Evolutionary conservation across 1,140 invertebrate genomes (phyloP).

Genomic region (Listronotus bonariensis): DNA sequence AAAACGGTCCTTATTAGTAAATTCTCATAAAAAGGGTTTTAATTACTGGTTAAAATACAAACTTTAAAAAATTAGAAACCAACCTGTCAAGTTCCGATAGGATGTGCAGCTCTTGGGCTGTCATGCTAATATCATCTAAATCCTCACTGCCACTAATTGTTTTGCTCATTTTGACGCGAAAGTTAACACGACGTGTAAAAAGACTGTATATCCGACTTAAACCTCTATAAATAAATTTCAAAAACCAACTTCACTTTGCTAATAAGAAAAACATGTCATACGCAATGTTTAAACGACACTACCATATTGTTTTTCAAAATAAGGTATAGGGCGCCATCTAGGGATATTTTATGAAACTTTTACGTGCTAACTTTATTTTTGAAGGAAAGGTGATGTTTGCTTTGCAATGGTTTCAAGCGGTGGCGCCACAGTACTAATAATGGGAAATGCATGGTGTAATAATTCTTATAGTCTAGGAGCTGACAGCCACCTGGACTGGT

Average conservation of each 20-base stretch:
- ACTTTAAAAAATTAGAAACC: conserved; percentile 25
- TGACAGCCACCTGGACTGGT: no score
- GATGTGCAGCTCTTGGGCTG: conserved; percentile 78
- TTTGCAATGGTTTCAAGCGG: no score
- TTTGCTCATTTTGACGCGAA: conserved; percentile 38
- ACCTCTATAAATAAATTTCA: conserved; percentile 5
- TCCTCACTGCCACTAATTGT: conserved; percentile 30
- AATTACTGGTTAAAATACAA: conserved; percentile 8
- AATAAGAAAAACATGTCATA: no score
- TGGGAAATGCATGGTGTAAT: no score
- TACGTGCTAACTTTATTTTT: no score
- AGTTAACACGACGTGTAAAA: background rate
- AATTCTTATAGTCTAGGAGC: no score
- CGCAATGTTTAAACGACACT: no score
- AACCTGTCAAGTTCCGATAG: conserved; percentile 86
- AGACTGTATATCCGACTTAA: background rate
- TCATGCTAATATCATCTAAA: conserved; percentile 51
- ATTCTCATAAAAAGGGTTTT: background rate
- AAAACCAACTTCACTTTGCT: conserved; percentile 3
- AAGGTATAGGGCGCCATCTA: no score
- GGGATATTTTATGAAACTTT: no score
- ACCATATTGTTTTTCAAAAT: no score
- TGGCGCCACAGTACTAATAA: no score
- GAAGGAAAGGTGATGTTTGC: no score
- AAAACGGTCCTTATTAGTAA: conserved; percentile 28